Evolutionary conservation across 2,797 vertebrate species (phyloP).

Genomic region (Betta splendens): DNA sequence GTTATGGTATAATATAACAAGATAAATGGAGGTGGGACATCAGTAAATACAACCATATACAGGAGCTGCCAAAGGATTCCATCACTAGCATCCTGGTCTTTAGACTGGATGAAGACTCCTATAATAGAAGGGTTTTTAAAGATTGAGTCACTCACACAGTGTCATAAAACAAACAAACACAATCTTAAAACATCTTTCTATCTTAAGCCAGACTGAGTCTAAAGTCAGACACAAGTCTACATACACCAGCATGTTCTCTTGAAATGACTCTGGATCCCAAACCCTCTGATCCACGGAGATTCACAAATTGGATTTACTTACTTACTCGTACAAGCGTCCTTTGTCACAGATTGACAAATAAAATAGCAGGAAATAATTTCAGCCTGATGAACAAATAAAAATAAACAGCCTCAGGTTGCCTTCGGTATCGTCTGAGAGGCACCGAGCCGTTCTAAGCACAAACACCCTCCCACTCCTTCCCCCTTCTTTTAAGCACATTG

Average conservation of each 20-base stretch:
- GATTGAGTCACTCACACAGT: too few relatives aligned
- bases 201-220: too few relatives aligned
- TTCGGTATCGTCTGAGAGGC: conserved; percentile 58
- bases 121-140: too few relatives aligned
- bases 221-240: conserved; percentile 35
- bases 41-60: too few relatives aligned
- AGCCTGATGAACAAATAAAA: conserved; percentile 27
- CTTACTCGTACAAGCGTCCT: conserved; percentile 22
- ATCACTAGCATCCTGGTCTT: too few relatives aligned
- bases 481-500: conserved; percentile 56
- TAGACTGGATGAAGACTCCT: too few relatives aligned
- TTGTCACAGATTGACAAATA: conserved; percentile 45
- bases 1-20: too few relatives aligned
- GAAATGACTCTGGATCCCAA: conserved; percentile 35
- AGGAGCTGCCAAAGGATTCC: too few relatives aligned
- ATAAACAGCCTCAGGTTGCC: conserved; percentile 45
- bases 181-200: too few relatives aligned
- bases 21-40: too few relatives aligned
- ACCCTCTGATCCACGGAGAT: conserved; percentile 49
- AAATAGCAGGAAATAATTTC: conserved; percentile 41
- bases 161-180: too few relatives aligned
- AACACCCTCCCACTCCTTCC: conserved; percentile 53
- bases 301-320: conserved; percentile 49
- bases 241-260: conserved; percentile 16
- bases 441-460: conserved; percentile 68